Conservation (phyloP, 2,113 vertebrate species). For the Thunnus thynnus region DNA sequence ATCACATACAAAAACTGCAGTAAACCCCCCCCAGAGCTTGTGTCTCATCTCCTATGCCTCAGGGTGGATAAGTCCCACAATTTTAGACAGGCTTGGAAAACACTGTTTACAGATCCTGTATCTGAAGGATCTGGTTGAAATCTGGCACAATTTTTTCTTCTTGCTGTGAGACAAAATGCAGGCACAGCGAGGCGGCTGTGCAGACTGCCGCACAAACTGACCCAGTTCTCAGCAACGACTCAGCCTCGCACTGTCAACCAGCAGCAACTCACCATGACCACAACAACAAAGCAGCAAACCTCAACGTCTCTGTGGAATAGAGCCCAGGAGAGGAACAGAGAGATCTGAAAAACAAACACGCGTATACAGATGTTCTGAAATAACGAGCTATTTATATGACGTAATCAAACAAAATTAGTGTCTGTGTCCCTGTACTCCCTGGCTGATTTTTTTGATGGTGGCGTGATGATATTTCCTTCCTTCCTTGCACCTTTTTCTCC, state of each 20-base stretch:
- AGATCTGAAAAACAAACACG: constrained; percentile 49
- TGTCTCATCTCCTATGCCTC: constrained; percentile 52
- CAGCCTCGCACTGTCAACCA: constrained; percentile 57
- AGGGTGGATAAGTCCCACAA: constrained; percentile 45
- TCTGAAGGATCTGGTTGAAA: constrained; percentile 66
- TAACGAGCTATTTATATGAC: constrained; percentile 19
- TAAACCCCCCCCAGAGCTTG: constrained; percentile 36
- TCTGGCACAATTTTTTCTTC: constrained; percentile 44
- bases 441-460: background rate
- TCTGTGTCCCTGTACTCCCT: background rate
- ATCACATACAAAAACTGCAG: constrained; percentile 37
- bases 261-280: constrained; percentile 69
- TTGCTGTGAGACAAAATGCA: constrained; percentile 55
- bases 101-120: constrained; percentile 56
- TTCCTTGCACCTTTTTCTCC: background rate
- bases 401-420: constrained; percentile 11
- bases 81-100: constrained; percentile 53
- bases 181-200: constrained; percentile 55
- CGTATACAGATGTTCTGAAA: constrained; percentile 46
- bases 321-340: constrained; percentile 52
- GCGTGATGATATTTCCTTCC: background rate
- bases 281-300: constrained; percentile 61
- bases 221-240: constrained; percentile 70
- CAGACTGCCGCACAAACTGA: constrained; percentile 68
- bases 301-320: constrained; percentile 36